Evolutionary conservation across 2,113 vertebrate genomes (phyloP), one percentile per base, ranked within the genome.

Genomic region (Psammodynastes pulverulentus): DNA sequence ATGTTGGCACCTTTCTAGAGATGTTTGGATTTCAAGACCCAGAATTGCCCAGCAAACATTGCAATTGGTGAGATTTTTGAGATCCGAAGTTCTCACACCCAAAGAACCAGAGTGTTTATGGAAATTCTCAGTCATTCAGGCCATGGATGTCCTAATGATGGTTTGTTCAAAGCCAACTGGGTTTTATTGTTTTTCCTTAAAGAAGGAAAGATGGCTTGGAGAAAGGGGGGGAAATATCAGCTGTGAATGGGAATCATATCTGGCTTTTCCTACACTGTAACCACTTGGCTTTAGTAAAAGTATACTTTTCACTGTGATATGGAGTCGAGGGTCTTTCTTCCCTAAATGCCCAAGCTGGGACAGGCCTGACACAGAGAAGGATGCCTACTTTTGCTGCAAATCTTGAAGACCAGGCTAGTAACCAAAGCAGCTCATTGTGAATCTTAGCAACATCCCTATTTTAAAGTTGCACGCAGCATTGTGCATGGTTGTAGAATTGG

Each of bases 381-480:
- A 67, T n/a, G 29, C 62, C n/a, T n/a, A n/a, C 67, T 39, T 34
- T 34, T 72, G n/a, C 5, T 0, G 13, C 67, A 72, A 39, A 72
- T 17, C n/a, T 19, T 34, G n/a, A 72, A 72, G 67, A 39, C 5
- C 0, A 1, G 7, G 15, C 67, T 72, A n/a, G 6, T 9, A 79
- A 79, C 92, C 90, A 58, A 91, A 56, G 90, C 6, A 91, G 79
- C 45, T 67, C 91, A 84, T 89, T 3, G 87, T 53, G 46, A 51
- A 45, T 21, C 0, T 3, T 0, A 21, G 1, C 58, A 43, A 46
- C 39, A 86, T 13, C 23, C 7, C 39, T 87, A 72, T 13, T 24
- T 84, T 29, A 85, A 90, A 89, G 12, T 84, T 48, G 5, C 85
- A 45, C 84, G 87, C 45, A 13, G 10, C 79, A 23, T 5, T 9